Percentiles rank a stretch among this genome's conserved stretches.
These are phyloP conservation scores for Sebastiscus albofasciatus DNA, from an alignment of 2,797 vertebrate genomes.

Conservation along the genomic window DNA sequence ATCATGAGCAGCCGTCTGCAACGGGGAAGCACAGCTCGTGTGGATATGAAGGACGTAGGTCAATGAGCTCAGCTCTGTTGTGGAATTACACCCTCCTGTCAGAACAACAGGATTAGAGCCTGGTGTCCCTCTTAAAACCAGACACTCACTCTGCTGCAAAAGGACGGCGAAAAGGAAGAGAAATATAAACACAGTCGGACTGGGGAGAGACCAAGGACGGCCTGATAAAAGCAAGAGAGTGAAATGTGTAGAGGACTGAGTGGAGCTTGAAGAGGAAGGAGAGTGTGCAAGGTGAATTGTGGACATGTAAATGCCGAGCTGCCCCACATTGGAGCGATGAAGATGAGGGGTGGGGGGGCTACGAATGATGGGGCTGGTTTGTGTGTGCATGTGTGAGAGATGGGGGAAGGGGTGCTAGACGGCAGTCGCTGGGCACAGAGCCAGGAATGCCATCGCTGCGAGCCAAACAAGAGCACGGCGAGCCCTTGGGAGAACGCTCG, in stretches of 20 bases:
- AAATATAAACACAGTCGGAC: neutral
- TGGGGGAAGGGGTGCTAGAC: constrained; percentile 69
- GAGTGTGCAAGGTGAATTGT: constrained; percentile 27
- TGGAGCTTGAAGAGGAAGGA: constrained; percentile 16
- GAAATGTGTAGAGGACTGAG: constrained; percentile 28
- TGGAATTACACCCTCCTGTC: constrained; percentile 73
- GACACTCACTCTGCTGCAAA: constrained; percentile 46
- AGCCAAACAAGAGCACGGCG: constrained; percentile 78
- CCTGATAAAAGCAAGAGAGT: constrained; percentile 23
- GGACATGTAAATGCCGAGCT: constrained; percentile 43
- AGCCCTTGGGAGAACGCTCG: constrained; percentile 69
- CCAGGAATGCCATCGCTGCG: constrained; percentile 83
- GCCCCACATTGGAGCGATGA: constrained; percentile 45
- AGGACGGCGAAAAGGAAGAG: constrained; percentile 6
- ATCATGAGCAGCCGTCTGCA: constrained; percentile 25
- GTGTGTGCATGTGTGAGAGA: constrained; percentile 37
- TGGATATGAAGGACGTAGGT: constrained; percentile 51
- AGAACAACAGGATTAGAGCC: constrained; percentile 76
- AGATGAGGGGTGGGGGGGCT: constrained; percentile 32
- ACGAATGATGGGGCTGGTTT: constrained; percentile 45
- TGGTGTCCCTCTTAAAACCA: constrained; percentile 65
- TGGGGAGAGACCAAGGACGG: constrained; percentile 35
- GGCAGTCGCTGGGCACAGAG: constrained; percentile 78
- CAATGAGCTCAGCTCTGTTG: constrained; percentile 66
- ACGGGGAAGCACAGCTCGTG: constrained; percentile 20